Evolutionary conservation across 2,888 invertebrate genomes (phyloP), one percentile per base, ranked within the genome.

Genomic region (Sphaerophoria rueppellii): DNA sequence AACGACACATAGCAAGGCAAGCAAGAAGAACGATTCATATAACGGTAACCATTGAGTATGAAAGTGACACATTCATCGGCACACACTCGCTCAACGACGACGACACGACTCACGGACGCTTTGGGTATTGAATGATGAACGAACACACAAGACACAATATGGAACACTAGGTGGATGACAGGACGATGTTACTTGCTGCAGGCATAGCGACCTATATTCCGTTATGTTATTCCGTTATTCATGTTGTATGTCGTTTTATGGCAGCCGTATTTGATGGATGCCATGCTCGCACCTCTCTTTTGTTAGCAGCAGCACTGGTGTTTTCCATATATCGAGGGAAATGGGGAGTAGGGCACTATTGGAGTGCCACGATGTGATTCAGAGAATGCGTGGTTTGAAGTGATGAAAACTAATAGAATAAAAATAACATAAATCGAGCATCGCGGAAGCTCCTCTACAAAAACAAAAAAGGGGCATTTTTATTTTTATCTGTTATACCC

Each of bases 101-200:
- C 40, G 9, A 40, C 43, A 9, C 40, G n/a, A n/a, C n/a, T n/a
- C n/a, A 24, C 1, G 24, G 24, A 24, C 24, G 24, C 24, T 24
- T n/a, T 37, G 52, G 35, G 67, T 67, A 67, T 67, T 67, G 67
- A 67, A 67, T 54, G 67, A 67, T 67, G 67, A 54, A 67, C 63
- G 35, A 57, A 34, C 34, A n/a, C 4, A 55, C 16, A 43, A n/a
- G n/a, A n/a, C 52, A 37, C 46, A 43, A 82, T 77, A 69, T 82
- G 73, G 77, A 77, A 52, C 82, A 82, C 61, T 70, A 77, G 82
- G 77, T 73, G 72, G 50, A 57, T 73, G 50, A 63, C 57, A 37
- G 60, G 72, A 82, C 72, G 67, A 57, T 63, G 71, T 82, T 82
- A 77, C 82, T 73, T 61, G 77, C 82, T 82, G 73, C 82, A 73